A percentile compares a stretch with the other conserved stretches of the same genome.
These are phyloP conservation scores for Drosophila multiciliata DNA, from an alignment of 2,888 invertebrate genomes.

Conservation along the genomic window DNA sequence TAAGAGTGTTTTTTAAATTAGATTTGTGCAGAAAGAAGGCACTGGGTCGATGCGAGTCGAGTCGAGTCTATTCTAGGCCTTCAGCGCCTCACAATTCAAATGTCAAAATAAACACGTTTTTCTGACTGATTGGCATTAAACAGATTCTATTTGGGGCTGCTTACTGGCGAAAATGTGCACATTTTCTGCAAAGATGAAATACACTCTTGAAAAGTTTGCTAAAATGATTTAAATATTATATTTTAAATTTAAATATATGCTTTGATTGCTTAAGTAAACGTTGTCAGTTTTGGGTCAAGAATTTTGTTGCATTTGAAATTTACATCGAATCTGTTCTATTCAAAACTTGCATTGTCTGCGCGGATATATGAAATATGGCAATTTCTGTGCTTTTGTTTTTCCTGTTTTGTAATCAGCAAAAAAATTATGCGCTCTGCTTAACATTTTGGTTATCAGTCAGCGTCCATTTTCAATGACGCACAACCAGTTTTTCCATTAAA, in stretches of 20 bases:
- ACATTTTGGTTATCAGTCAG: constrained; percentile 61
- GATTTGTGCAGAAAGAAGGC: constrained; percentile 15
- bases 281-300: constrained; percentile 4
- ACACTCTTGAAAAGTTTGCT: neutral
- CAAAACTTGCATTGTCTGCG: constrained; percentile 8
- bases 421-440: constrained; percentile 62
- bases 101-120: constrained; percentile 36
- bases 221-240: neutral
- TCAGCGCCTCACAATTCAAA: constrained; percentile 43
- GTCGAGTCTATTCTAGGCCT: neutral
- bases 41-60: neutral
- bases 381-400: constrained; percentile 24
- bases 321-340: neutral
- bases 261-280: neutral
- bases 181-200: constrained; percentile 14
- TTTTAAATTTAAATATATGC: neutral
- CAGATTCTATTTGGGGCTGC: constrained; percentile 5
- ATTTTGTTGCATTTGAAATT: neutral
- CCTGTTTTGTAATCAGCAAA: constrained; percentile 17
- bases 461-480: constrained; percentile 43
- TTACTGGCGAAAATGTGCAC: constrained; percentile 1
- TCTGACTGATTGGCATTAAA: constrained; percentile 50
- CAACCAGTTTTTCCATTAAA: constrained; percentile 24
- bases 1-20: constrained; percentile 41
- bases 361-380: constrained; percentile 16